Percentiles rank a stretch among this genome's conserved stretches.
phyloP scores from a whole-genome alignment of 2,888 invertebrate genomes.

The Polymixis flavicincta region DNA sequence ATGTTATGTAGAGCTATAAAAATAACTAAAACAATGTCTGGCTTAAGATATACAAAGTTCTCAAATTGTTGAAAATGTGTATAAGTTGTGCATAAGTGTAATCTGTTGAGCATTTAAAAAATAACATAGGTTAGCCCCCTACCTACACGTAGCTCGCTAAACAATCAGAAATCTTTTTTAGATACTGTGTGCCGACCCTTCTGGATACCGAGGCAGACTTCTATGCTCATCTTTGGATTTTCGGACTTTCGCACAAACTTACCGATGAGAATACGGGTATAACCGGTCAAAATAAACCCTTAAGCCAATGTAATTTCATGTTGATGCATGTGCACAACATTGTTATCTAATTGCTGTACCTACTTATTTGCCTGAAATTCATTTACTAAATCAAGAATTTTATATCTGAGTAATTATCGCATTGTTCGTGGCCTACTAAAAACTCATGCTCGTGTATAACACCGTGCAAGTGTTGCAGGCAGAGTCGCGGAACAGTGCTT shows the following conservation, averaged over 20 bases:
- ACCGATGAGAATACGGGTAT: neutral
- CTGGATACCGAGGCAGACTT: neutral
- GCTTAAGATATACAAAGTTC: no score
- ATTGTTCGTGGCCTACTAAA: slow-evolving; percentile 51
- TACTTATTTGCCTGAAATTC: slow-evolving; percentile 36
- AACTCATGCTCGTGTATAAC: slow-evolving; percentile 38
- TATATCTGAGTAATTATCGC: slow-evolving; percentile 46
- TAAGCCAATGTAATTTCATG: no score
- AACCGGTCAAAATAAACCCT: neutral
- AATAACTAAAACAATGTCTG: no score
- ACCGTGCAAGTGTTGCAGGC: slow-evolving; percentile 21
- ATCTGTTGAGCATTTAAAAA: no score
- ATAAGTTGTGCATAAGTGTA: no score
- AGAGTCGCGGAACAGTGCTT: neutral
- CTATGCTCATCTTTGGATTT: neutral
- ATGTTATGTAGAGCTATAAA: neutral
- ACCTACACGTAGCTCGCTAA: neutral
- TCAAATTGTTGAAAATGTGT: no score
- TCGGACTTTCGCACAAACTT: neutral
- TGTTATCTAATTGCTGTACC: slow-evolving; percentile 4
- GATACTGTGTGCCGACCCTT: neutral
- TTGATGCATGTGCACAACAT: neutral
- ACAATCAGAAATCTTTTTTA: neutral
- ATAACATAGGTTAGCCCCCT: no score
- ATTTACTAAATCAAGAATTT: slow-evolving; percentile 43